Base-by-base conservation (phyloP, 1,140 invertebrate genomes). In the Tenebrio molitor region DNA sequence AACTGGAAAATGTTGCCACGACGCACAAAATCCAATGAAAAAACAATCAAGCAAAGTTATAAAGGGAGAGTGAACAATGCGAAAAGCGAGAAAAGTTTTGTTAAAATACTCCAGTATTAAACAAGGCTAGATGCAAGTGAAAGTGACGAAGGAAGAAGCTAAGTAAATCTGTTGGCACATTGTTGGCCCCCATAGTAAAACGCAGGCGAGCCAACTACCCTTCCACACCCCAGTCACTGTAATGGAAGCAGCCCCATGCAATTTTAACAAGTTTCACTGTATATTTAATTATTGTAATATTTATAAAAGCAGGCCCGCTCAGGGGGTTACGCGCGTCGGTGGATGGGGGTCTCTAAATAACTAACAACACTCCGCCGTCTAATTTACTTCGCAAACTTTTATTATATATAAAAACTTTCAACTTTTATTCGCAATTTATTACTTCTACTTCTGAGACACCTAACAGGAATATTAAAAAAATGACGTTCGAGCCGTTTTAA, bases 211-310 rank as follows among this genome's bases (percentile, higher is more conserved):
- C 15, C 29, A 62, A 25, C 34, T 63, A 69, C 72, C 62, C 67
- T 74, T 74, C 68, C 67, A 69, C 68, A 74, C 72, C 72, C 72
- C 68, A 71, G 58, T 44, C 39, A 41, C 17, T 36, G 68, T 53
- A 69, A 75, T 70, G 67, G 67, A 71, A 72, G 50, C 72, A 62
- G 68, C 71, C 67, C 67, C 74, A 71, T 76, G 74, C 74, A 72
- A 72, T 74, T 76, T 74, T 76, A 76, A 76, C 75, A 72, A 74
- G 69, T 70, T 74, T 46, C 72, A 72, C 72, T 76, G 72, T 76
- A 76, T 76, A 76, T 74, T 76, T 76, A 74, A 76, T 76, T 74
- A 76, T 76, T 76, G 75, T 76, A 76, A 74, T 76, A 76, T 76
- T 76, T 72, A 76, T 76, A 74, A 76, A 76, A 76, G 75, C 75